phyloP scores from a whole-genome alignment of 2,113 vertebrate genomes.

The Cynocephalus volans region DNA sequence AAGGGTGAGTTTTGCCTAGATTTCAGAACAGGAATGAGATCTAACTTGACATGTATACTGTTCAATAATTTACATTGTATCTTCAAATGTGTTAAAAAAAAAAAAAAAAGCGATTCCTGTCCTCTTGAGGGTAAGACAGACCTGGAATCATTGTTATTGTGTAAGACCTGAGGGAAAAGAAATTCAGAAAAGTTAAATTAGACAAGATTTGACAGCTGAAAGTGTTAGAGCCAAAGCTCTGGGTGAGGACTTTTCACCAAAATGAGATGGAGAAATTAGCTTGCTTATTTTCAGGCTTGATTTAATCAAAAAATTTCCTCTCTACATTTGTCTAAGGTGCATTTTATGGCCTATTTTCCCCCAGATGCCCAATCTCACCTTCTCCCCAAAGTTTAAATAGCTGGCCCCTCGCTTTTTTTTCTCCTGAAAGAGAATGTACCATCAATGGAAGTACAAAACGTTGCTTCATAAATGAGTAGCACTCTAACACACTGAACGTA shows the following conservation, averaged over 20 bases:
- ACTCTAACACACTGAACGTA: neutral
- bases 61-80: neutral
- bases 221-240: neutral
- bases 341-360: neutral
- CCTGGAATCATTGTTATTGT: neutral
- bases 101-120: neutral
- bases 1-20: neutral
- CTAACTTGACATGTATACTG: neutral
- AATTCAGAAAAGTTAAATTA: neutral
- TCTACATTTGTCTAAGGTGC: neutral
- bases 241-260: neutral
- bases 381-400: neutral
- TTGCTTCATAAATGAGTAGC: neutral
- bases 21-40: neutral
- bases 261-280: neutral
- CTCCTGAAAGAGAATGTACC: neutral
- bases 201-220: neutral
- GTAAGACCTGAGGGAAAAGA: neutral
- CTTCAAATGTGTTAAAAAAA: neutral
- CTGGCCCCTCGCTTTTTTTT: rapidly evolving
- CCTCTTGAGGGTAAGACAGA: neutral
- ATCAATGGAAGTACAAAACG: neutral
- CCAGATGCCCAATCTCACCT: neutral
- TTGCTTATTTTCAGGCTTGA: neutral
- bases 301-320: neutral